A percentile compares a stretch with the other conserved stretches of the same genome.
These are phyloP conservation scores for Myrmophylax atrothorax DNA, from an alignment of 2,113 vertebrate genomes.

Conservation along the genomic window DNA sequence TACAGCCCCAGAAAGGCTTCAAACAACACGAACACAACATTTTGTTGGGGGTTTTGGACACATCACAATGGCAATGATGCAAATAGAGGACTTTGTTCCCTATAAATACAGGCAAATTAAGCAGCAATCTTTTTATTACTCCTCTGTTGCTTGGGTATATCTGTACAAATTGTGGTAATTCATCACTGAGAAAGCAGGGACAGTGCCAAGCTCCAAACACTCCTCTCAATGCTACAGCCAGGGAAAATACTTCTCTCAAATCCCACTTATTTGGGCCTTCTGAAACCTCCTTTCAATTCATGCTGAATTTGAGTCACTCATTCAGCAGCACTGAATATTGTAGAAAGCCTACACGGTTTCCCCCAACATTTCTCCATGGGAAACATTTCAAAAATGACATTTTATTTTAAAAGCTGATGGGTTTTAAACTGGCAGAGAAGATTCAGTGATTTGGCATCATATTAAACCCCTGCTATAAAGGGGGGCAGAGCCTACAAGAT, in stretches of 20 bases:
- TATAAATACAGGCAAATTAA: neutral
- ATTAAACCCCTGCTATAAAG: neutral
- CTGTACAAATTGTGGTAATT: neutral
- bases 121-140: neutral
- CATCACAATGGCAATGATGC: neutral
- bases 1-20: neutral
- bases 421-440: neutral
- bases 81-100: neutral
- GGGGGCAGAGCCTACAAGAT: neutral
- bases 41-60: neutral
- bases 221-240: neutral
- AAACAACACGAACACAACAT: accelerated
- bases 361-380: neutral
- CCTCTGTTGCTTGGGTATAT: too few species aligned
- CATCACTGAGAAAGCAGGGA: neutral
- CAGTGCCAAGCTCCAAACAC: neutral
- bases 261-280: neutral
- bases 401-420: neutral
- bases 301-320: neutral
- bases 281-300: neutral
- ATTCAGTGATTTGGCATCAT: accelerated
- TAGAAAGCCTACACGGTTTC: neutral
- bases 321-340: neutral
- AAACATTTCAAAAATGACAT: neutral
- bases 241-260: neutral